Evolutionary conservation across 2,888 invertebrate species (phyloP).

Genomic region (Pristionchus arcanus): DNA sequence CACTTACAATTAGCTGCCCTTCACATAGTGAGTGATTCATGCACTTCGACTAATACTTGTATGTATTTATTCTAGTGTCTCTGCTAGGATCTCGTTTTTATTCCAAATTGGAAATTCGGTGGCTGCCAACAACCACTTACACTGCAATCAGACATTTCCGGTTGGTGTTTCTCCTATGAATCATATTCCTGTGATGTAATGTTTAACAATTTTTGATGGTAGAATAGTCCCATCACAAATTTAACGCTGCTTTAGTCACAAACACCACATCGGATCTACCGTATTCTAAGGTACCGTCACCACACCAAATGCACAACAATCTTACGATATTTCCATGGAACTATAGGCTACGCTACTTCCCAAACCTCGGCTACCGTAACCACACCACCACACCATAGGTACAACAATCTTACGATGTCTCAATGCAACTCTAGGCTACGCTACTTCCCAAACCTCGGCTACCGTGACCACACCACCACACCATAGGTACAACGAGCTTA

Average conservation of each 20-base stretch:
- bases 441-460: neutral
- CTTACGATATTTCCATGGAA: conserved; percentile 65
- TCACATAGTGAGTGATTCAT: too few relatives aligned
- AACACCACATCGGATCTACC: neutral
- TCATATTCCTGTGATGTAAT: neutral
- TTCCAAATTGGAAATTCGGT: too few relatives aligned
- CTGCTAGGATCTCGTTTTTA: too few relatives aligned
- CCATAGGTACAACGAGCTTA: conserved; percentile 35
- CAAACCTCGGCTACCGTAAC: neutral
- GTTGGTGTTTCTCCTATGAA: neutral
- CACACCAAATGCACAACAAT: conserved; percentile 1
- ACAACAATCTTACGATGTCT: conserved; percentile 61
- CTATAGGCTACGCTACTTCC: conserved; percentile 55
- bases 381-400: neutral
- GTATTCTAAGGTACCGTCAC: conserved; percentile 5
- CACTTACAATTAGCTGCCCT: too few relatives aligned
- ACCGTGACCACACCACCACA: conserved; percentile 1
- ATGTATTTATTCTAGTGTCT: too few relatives aligned
- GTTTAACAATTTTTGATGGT: too few relatives aligned
- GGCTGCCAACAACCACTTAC: neutral
- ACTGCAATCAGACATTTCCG: neutral
- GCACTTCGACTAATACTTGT: too few relatives aligned
- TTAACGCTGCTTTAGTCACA: too few relatives aligned
- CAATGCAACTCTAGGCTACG: conserved; percentile 62
- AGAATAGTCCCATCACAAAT: too few relatives aligned